A percentile compares a stretch with the other conserved stretches of the same genome.
Conservation (phyloP, 2,888 invertebrate genomes). For the Azorinus chamasolen region DNA sequence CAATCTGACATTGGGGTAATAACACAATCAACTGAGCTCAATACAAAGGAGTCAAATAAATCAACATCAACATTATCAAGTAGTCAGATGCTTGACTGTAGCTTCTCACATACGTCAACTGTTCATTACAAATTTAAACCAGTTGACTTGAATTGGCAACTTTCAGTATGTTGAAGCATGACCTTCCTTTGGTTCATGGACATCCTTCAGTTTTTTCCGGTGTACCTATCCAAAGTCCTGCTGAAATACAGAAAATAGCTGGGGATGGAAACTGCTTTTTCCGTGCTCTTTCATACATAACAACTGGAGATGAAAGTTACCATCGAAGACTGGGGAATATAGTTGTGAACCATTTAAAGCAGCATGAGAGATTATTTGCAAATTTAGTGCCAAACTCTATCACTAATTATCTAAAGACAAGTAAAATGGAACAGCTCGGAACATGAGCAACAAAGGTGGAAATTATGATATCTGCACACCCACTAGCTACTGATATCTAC, state of each 20-base stretch:
- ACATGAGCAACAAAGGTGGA: slow-evolving; percentile 24
- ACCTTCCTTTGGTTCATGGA: neutral
- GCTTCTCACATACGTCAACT: neutral
- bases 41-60: too few species aligned
- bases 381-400: neutral
- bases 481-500: slow-evolving; percentile 15
- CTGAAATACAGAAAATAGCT: slow-evolving; percentile 1
- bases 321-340: neutral
- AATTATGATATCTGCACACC: slow-evolving; percentile 20
- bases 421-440: slow-evolving; percentile 1
- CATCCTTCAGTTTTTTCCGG: neutral
- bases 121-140: neutral
- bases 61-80: too few species aligned
- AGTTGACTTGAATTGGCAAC: slow-evolving; percentile 1
- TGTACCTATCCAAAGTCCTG: neutral
- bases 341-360: slow-evolving; percentile 19
- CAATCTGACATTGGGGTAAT: too few species aligned
- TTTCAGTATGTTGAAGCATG: neutral
- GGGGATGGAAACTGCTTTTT: slow-evolving; percentile 51
- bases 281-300: slow-evolving; percentile 24
- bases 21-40: neutral
- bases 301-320: slow-evolving; percentile 27
- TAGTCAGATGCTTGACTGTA: too few species aligned
- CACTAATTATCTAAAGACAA: neutral
- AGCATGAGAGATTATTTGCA: neutral